phyloP scores from a whole-genome alignment of 2,113 vertebrate genomes.

The Nibea coibor region DNA sequence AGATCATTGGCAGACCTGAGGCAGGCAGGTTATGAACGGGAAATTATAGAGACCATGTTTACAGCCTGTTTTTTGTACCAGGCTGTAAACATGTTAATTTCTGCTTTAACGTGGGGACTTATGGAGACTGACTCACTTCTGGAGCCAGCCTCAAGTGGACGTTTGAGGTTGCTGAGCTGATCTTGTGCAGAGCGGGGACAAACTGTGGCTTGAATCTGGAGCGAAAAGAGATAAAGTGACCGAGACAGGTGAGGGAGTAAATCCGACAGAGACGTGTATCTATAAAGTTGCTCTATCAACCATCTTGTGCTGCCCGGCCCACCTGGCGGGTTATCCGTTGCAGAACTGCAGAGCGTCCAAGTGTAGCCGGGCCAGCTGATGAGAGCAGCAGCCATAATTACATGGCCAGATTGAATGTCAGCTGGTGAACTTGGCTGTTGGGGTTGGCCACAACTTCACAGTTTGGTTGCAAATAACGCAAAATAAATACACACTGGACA shows the following conservation, averaged over 20 bases:
- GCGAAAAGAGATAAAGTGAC: neutral
- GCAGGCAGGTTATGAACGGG: too few species aligned
- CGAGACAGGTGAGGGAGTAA: neutral
- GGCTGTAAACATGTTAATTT: too few species aligned
- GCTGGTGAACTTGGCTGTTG: constrained; percentile 49
- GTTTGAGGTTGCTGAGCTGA: neutral
- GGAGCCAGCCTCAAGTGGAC: too few species aligned
- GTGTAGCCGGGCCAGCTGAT: constrained; percentile 62
- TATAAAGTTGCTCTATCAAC: constrained; percentile 19
- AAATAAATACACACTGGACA: constrained; percentile 30
- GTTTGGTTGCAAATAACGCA: constrained; percentile 41
- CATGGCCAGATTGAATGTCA: constrained; percentile 70
- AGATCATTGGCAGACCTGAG: too few species aligned
- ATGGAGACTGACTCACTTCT: too few species aligned
- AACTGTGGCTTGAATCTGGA: neutral
- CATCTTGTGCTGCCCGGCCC: constrained; percentile 40
- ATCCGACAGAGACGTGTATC: neutral
- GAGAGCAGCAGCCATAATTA: constrained; percentile 59
- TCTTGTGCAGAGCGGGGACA: neutral
- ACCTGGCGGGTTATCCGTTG: constrained; percentile 47
- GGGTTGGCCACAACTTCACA: constrained; percentile 31
- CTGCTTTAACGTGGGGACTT: too few species aligned
- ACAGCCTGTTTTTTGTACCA: too few species aligned
- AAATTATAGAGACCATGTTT: too few species aligned
- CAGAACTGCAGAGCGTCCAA: constrained; percentile 45